Percentiles rank a stretch among this genome's conserved stretches.
Evolutionary conservation across 2,888 invertebrate genomes (phyloP).

Genomic region (Azorinus chamasolen): DNA sequence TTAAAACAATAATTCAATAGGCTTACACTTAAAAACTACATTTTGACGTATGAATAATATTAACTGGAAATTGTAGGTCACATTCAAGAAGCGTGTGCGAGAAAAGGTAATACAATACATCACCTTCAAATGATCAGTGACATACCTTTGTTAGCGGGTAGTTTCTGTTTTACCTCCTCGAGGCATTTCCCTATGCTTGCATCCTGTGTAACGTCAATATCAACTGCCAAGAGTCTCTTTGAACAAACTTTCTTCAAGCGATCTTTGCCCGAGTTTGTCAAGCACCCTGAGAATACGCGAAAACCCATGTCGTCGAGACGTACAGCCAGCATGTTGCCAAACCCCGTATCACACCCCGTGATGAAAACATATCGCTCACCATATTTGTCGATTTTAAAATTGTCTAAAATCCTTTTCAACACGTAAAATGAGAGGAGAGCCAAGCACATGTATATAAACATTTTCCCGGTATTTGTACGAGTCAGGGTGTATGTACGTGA

Average conservation of each 20-base stretch:
- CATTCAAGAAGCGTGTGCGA: too few relatives aligned
- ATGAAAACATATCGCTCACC: constrained; percentile 70
- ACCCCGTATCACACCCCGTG: constrained; percentile 80
- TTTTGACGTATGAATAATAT: too few relatives aligned
- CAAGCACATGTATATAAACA: neutral
- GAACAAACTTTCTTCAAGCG: constrained; percentile 57
- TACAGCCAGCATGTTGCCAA: constrained; percentile 75
- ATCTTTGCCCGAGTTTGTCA: constrained; percentile 64
- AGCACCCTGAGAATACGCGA: constrained; percentile 72
- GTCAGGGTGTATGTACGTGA: too few relatives aligned
- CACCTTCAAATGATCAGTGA: too few relatives aligned
- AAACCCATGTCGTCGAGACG: constrained; percentile 70
- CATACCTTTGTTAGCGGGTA: constrained; percentile 68
- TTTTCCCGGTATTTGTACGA: too few relatives aligned
- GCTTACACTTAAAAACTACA: too few relatives aligned
- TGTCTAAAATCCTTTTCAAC: constrained; percentile 39
- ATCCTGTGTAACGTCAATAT: constrained; percentile 68
- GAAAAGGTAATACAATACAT: too few relatives aligned
- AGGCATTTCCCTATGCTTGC: constrained; percentile 58
- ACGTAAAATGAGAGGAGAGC: neutral
- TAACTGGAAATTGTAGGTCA: too few relatives aligned
- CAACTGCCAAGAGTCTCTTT: constrained; percentile 43
- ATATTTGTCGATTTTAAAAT: constrained; percentile 53
- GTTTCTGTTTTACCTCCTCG: constrained; percentile 38
- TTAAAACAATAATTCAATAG: too few relatives aligned